Evolutionary conservation across 2,888 invertebrate species (phyloP).

Genomic region (Serripes groenlandicus): DNA sequence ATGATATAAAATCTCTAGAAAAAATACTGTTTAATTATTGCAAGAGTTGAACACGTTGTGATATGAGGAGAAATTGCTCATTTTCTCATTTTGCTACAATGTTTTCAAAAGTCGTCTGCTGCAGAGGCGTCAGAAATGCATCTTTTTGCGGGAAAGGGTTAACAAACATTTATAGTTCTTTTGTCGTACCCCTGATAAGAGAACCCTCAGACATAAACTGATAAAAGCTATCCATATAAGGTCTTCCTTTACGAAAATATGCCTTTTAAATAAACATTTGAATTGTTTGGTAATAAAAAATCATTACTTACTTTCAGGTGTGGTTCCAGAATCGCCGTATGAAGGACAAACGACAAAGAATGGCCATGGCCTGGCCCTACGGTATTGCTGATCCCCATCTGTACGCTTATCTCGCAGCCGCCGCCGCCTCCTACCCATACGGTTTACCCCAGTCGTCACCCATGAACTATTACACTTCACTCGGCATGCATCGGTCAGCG

Average conservation of each 20-base stretch:
- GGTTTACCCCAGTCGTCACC: slow-evolving; percentile 72
- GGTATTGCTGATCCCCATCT: slow-evolving; percentile 92
- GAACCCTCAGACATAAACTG: no score
- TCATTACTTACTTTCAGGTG: slow-evolving; percentile 78
- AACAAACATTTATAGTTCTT: no score
- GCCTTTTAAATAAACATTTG: no score
- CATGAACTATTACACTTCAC: slow-evolving; percentile 78
- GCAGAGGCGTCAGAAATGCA: no score
- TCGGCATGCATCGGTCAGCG: slow-evolving; percentile 71
- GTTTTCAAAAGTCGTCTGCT: not conserved
- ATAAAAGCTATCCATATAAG: no score
- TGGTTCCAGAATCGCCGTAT: slow-evolving; percentile 99
- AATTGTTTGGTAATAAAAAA: not conserved
- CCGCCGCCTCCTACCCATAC: slow-evolving; percentile 89
- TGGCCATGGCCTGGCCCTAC: slow-evolving; percentile 98
- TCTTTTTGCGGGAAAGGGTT: no score
- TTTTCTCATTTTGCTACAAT: not conserved
- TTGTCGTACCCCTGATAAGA: no score
- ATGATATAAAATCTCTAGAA: no score
- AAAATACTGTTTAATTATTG: no score
- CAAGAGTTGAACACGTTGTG: not conserved
- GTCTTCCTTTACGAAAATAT: no score
- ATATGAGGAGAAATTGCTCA: not conserved
- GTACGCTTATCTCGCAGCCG: slow-evolving; percentile 94
- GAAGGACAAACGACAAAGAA: slow-evolving; percentile 98